Conservation (phyloP, 2,113 vertebrate genomes). For the Mirounga angustirostris region DNA sequence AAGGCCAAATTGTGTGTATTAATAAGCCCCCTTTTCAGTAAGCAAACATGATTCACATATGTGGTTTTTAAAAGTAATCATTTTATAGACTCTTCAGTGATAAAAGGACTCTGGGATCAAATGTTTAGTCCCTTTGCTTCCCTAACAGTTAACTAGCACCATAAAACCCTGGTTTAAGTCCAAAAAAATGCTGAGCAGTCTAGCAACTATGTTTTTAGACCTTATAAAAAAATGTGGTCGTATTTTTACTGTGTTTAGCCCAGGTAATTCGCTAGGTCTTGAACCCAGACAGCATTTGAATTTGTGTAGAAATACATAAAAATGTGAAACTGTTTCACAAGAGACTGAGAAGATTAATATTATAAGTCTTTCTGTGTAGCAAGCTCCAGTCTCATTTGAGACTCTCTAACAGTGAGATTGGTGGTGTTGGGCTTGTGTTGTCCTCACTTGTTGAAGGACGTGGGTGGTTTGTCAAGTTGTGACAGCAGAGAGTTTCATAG, state of each 20-base stretch:
- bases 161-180: constrained; percentile 40
- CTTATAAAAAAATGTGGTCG: not conserved
- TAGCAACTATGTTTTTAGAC: not conserved
- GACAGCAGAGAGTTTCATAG: constrained; percentile 24
- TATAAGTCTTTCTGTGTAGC: not conserved
- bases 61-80: not conserved
- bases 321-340: constrained; percentile 19
- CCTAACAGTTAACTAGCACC: constrained; percentile 22
- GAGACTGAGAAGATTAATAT: not conserved
- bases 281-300: not conserved
- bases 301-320: constrained; percentile 10
- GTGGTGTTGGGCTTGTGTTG: not conserved
- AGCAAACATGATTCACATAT: constrained; percentile 6
- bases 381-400: not conserved
- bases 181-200: constrained; percentile 16
- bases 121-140: not conserved
- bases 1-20: not conserved
- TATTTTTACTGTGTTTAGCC: not conserved
- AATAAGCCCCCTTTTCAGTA: not conserved
- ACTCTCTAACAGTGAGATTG: not conserved
- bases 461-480: not conserved
- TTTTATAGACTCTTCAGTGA: constrained; percentile 25
- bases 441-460: constrained; percentile 34
- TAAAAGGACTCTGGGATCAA: constrained; percentile 14
- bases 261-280: not conserved